Base-by-base conservation (phyloP, 2,888 invertebrate genomes). In the Hermaeophaga mercurialis region DNA sequence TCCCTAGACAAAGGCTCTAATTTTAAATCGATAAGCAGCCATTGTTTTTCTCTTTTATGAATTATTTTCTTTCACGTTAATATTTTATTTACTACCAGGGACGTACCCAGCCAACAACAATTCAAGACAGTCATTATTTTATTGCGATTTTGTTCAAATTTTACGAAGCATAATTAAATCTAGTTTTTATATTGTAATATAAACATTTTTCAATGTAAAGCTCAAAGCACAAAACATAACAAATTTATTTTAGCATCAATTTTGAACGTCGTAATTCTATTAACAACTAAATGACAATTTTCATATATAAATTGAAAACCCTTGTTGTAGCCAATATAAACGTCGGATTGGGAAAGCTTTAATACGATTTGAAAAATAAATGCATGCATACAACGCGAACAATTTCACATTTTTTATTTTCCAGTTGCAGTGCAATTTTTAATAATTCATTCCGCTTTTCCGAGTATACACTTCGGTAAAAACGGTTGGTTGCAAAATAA, bases 11-110 rank as follows among this genome's bases (percentile, higher is more conserved):
- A 67, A 63, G 58, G 64, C 61, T 43, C 12, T 69, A 69, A 69
- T 67, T 69, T 65, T 59, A 65, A 69, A 69, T 69, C 68, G 63
- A 69, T 69, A 65, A 43, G 59, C 54, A 59, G 49, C 64, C 65
- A 34, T 58, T 60, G 54, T 52, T 45, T 57, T 59, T 63, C 58
- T 63, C 58, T 63, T 59, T 52, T 24, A 62, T 61, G 34, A 52
- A 52, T 43, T 52, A 52, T 52, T 43, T 43, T 52, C 43, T 31
- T 15, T 34, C 24, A 12, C 43, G 22, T 43, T 52, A 43, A 43
- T 52, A 44, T 52, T 52, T 52, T 31, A 52, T 52, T 52, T 24
- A 8, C 7, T 1, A 17, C 26, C 38, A 48, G 48, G 17, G 9
- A 7, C 17, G 36, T n/a, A n/a, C n/a, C n/a, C n/a, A n/a, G n/a